phyloP scores from a whole-genome alignment of 2,888 invertebrate genomes.

The Anodontia alba region DNA sequence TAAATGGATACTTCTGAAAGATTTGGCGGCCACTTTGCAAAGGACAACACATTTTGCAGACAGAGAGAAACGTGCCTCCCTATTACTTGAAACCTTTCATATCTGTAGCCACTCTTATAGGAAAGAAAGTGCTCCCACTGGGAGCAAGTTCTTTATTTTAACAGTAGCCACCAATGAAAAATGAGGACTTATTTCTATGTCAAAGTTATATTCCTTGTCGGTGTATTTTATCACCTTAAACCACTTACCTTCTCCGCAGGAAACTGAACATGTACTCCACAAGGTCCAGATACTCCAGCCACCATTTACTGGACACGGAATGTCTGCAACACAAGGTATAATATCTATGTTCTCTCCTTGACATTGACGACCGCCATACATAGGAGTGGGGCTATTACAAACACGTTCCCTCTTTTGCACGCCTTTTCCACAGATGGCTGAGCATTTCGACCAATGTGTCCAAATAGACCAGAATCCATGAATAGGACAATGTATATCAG shows the following conservation, averaged over 20 bases:
- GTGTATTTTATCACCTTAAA: too few species aligned
- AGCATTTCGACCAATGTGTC: constrained; percentile 47
- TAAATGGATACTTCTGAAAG: too few species aligned
- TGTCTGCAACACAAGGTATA: constrained; percentile 36
- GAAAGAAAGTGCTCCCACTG: too few species aligned
- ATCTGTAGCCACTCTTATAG: too few species aligned
- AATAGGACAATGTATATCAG: constrained; percentile 38
- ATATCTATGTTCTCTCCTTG: constrained; percentile 36
- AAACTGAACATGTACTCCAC: constrained; percentile 43
- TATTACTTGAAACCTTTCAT: too few species aligned
- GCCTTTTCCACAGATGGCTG: constrained; percentile 47
- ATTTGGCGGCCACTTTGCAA: too few species aligned
- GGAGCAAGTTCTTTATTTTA: too few species aligned
- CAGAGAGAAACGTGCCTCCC: too few species aligned
- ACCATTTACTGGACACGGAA: constrained; percentile 51
- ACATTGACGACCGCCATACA: constrained; percentile 50
- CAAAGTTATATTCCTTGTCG: too few species aligned
- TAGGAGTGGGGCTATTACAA: constrained; percentile 51
- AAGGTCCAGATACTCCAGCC: constrained; percentile 53
- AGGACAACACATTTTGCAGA: too few species aligned
- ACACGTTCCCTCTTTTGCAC: constrained; percentile 23
- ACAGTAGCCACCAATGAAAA: too few species aligned
- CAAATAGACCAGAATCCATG: constrained; percentile 54
- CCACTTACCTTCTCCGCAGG: constrained; percentile 30
- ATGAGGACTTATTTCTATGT: too few species aligned